phyloP scores from a whole-genome alignment of 2,113 vertebrate genomes.

The Xiphorhynchus elegans region DNA sequence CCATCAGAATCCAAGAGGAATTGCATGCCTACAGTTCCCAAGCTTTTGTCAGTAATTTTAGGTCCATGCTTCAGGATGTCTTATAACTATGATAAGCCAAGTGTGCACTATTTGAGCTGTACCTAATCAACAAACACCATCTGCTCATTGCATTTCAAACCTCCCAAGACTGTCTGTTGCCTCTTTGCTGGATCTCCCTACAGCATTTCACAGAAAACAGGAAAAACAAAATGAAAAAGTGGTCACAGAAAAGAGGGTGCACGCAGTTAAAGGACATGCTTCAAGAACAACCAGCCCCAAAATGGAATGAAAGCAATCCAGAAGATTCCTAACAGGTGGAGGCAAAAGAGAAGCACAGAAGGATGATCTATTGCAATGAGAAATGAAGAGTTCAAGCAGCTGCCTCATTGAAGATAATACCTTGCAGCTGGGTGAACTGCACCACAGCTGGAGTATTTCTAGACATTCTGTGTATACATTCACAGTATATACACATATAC shows the following conservation, averaged over 20 bases:
- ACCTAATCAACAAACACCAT: neutral
- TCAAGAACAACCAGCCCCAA: neutral
- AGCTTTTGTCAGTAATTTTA: neutral
- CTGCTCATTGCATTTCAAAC: neutral
- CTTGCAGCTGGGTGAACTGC: neutral
- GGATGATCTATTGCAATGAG: neutral
- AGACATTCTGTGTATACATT: neutral
- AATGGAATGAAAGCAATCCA: neutral
- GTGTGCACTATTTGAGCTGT: neutral
- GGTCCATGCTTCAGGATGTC: neutral
- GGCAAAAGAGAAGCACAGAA: neutral
- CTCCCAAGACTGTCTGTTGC: neutral
- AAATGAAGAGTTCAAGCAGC: conserved; percentile 20
- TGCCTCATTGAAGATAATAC: neutral
- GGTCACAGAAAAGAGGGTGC: neutral
- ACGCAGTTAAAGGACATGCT: neutral
- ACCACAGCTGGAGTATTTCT: conserved; percentile 38
- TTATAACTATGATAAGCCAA: neutral
- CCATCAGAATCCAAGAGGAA: neutral
- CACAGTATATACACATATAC: neutral
- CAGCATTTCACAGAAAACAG: neutral
- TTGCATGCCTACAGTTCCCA: neutral
- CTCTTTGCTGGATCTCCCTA: neutral
- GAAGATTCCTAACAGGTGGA: conserved; percentile 28
- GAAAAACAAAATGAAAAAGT: neutral